Conservation (phyloP, 1,140 invertebrate genomes). For the Ostrea edulis region DNA sequence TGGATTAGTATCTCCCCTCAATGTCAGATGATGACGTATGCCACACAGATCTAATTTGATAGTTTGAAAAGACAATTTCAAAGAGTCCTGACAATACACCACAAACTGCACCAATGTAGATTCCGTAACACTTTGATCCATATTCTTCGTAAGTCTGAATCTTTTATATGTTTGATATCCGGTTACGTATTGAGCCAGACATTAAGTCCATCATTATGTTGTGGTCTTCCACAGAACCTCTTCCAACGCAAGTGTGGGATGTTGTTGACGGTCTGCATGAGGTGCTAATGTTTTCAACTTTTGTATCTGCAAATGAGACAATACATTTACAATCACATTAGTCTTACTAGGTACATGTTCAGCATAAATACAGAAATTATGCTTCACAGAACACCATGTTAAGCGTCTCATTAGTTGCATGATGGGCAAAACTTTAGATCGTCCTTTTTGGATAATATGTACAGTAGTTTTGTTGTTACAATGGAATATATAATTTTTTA, state of each 20-base stretch:
- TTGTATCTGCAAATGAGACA: slow-evolving; percentile 52
- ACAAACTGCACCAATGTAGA: not conserved
- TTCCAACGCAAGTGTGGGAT: not conserved
- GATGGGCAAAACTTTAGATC: slow-evolving; percentile 41
- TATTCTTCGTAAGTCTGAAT: not conserved
- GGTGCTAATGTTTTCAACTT: slow-evolving; percentile 39
- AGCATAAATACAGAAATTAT: slow-evolving; percentile 18
- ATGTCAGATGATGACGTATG: not conserved
- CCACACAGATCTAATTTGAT: slow-evolving; percentile 28
- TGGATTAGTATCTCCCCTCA: not conserved
- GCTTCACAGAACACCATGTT: slow-evolving; percentile 16
- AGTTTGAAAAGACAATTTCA: not conserved
- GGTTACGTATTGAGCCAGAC: not conserved
- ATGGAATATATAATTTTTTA: slow-evolving; percentile 43
- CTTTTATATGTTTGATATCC: not conserved
- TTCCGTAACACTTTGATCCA: not conserved
- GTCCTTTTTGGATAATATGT: slow-evolving; percentile 49
- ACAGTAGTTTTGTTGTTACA: slow-evolving; percentile 58
- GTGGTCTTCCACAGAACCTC: not conserved
- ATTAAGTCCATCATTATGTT: too few species aligned
- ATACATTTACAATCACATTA: slow-evolving; percentile 37
- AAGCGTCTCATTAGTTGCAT: slow-evolving; percentile 38
- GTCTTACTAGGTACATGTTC: slow-evolving; percentile 1
- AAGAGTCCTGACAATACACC: not conserved
- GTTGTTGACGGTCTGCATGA: not conserved